Evolutionary conservation across 2,888 invertebrate genomes (phyloP).

Genomic region (Drosophila barbarae): DNA sequence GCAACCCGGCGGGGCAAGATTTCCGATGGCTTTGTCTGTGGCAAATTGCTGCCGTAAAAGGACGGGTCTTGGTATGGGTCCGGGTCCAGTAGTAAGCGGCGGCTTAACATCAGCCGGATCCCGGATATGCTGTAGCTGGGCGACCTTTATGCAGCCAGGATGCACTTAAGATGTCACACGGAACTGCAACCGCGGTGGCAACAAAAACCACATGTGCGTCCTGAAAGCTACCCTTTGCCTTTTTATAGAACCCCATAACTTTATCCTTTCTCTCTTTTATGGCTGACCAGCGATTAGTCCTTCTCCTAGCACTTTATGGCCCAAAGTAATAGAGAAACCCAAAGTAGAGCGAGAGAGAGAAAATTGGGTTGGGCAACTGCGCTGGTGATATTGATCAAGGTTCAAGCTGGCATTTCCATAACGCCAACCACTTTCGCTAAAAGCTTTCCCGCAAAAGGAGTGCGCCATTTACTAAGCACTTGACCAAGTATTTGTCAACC

Average conservation of each 20-base stretch:
- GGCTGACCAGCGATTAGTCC: slow-evolving; percentile 65
- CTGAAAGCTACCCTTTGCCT: slow-evolving; percentile 9
- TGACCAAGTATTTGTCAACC: slow-evolving; percentile 39
- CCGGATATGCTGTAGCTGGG: slow-evolving; percentile 7
- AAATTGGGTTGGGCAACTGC: not conserved
- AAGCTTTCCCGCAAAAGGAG: slow-evolving; percentile 34
- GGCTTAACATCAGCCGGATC: slow-evolving; percentile 40
- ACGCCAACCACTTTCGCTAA: slow-evolving; percentile 35
- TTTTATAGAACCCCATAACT: slow-evolving; percentile 52
- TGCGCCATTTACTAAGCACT: slow-evolving; percentile 37
- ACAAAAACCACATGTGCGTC: slow-evolving; percentile 58
- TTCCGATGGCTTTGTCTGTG: slow-evolving; percentile 42
- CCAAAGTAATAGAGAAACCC: slow-evolving; percentile 18
- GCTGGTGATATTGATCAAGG: slow-evolving; percentile 40
- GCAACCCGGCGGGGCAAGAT: slow-evolving; percentile 1
- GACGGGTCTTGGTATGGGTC: not conserved
- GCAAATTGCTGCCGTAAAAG: slow-evolving; percentile 63
- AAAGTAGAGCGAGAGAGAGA: not conserved
- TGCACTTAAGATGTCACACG: slow-evolving; percentile 72
- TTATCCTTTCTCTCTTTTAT: slow-evolving; percentile 48
- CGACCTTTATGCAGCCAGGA: slow-evolving; percentile 38
- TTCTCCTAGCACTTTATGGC: slow-evolving; percentile 54
- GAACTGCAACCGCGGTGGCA: slow-evolving; percentile 30
- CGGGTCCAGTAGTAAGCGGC: slow-evolving; percentile 29
- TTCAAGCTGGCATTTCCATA: slow-evolving; percentile 42